A percentile compares a stretch with the other conserved stretches of the same genome.
Evolutionary conservation across 2,888 invertebrate genomes (phyloP).

Genomic region (Erynnis tages): DNA sequence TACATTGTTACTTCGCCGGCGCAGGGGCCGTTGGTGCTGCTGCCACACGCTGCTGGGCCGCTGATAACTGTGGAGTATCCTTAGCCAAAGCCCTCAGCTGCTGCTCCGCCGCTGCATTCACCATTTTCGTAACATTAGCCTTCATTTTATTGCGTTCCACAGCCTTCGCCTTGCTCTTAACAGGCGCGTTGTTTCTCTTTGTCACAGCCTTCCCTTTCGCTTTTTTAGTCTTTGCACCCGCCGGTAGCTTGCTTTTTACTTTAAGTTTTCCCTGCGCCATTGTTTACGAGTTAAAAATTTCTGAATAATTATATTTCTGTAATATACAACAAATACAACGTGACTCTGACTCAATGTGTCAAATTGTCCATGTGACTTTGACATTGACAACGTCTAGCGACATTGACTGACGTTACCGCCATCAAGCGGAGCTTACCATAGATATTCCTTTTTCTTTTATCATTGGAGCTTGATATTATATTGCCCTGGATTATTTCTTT

Average conservation of each 20-base stretch:
- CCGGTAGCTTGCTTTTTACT: slow-evolving; percentile 83
- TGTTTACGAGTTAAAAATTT: no score
- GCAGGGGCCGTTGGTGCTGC: slow-evolving; percentile 68
- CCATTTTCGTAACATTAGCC: slow-evolving; percentile 84
- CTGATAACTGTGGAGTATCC: slow-evolving; percentile 74
- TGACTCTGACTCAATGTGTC: no score
- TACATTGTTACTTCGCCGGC: slow-evolving; percentile 51
- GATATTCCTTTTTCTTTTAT: no score
- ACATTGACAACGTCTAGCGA: no score
- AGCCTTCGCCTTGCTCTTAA: slow-evolving; percentile 82
- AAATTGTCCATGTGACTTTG: no score
- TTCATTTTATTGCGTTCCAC: slow-evolving; percentile 84
- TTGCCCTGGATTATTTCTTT: no score
- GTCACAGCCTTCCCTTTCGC: slow-evolving; percentile 79
- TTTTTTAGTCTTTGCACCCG: slow-evolving; percentile 77
- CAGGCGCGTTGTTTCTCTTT: slow-evolving; percentile 84
- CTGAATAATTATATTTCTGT: no score
- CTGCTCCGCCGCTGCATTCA: slow-evolving; percentile 86
- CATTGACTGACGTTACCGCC: no score
- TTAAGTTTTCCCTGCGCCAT: slow-evolving; percentile 88
- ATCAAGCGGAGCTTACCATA: no score
- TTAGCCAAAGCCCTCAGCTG: slow-evolving; percentile 83
- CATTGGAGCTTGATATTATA: no score
- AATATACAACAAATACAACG: no score
- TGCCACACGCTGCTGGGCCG: slow-evolving; percentile 69